A percentile compares a stretch with the other conserved stretches of the same genome.
Evolutionary conservation across 2,113 vertebrate species (phyloP).

Genomic region (Malurus elegans): DNA sequence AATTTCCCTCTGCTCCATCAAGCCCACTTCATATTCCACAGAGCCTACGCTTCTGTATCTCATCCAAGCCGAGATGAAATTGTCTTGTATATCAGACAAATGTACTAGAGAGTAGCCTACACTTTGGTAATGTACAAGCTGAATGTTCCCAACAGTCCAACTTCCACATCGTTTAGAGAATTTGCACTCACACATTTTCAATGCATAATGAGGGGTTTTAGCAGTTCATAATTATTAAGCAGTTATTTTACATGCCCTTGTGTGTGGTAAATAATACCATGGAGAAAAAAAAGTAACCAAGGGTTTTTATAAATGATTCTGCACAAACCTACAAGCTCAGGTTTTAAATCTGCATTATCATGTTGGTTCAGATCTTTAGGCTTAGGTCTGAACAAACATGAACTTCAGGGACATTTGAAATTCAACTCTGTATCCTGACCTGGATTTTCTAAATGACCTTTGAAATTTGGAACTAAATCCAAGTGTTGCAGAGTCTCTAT

Average conservation of each 20-base stretch:
- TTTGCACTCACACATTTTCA: constrained; percentile 6
- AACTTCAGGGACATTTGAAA: constrained; percentile 47
- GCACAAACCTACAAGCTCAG: neutral
- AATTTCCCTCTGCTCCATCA: constrained; percentile 51
- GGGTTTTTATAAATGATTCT: neutral
- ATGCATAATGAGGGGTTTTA: constrained; percentile 17
- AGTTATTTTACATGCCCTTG: constrained; percentile 49
- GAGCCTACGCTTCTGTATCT: constrained; percentile 13
- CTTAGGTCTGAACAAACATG: constrained; percentile 35
- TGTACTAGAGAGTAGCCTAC: constrained; percentile 38
- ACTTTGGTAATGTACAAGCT: constrained; percentile 14
- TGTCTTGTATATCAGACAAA: constrained; percentile 46
- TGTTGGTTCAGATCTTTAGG: constrained; percentile 5
- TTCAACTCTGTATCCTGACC: constrained; percentile 45
- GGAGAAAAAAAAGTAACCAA: constrained; percentile 26
- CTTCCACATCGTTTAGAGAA: constrained; percentile 20
- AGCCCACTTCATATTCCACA: constrained; percentile 54
- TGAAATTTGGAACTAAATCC: constrained; percentile 55
- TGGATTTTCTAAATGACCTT: constrained; percentile 49
- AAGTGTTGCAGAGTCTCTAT: constrained; percentile 36
- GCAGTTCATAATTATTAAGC: constrained; percentile 45
- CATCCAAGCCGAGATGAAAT: constrained; percentile 45
- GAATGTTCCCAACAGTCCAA: constrained; percentile 22
- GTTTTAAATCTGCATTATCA: constrained; percentile 34
- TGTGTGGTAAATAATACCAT: constrained; percentile 40